Conservation (phyloP, 1,140 invertebrate genomes). For the Drosophila eugracilis region DNA sequence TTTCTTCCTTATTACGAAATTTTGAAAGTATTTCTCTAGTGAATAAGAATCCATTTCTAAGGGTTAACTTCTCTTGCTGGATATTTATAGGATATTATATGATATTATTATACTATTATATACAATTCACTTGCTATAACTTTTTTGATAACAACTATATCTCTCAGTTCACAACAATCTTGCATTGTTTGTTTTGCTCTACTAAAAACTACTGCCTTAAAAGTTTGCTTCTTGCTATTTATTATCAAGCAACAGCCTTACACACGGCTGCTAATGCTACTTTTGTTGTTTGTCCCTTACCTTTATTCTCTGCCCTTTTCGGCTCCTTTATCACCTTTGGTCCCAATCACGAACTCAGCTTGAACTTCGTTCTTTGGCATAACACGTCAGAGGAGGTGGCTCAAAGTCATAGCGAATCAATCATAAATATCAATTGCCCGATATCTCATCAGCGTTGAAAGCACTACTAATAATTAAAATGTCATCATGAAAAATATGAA, state of each 20-base stretch:
- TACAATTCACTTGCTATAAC: no score
- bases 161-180: neutral
- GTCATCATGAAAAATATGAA: conserved; percentile 84
- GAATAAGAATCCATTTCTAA: no score
- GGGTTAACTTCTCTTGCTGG: no score
- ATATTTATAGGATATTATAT: no score
- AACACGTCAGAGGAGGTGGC: conserved; percentile 22
- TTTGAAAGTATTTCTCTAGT: no score
- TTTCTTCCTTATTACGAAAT: no score
- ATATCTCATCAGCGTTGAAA: conserved; percentile 80
- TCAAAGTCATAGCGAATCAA: conserved; percentile 39
- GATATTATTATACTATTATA: no score
- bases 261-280: conserved; percentile 29
- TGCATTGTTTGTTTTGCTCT: conserved; percentile 6
- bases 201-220: conserved; percentile 13
- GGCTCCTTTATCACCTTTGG: conserved; percentile 14
- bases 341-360: conserved; percentile 30
- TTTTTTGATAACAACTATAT: neutral
- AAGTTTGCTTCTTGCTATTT: conserved; percentile 10
- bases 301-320: neutral
- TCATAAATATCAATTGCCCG: conserved; percentile 75
- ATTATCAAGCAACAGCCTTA: conserved; percentile 44
- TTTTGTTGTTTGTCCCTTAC: conserved; percentile 24
- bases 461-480: conserved; percentile 84
- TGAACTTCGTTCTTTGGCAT: conserved; percentile 49